These are phyloP conservation scores for Ladona fulva DNA, from an alignment of 1,140 invertebrate genomes.

Conservation along the genomic window DNA sequence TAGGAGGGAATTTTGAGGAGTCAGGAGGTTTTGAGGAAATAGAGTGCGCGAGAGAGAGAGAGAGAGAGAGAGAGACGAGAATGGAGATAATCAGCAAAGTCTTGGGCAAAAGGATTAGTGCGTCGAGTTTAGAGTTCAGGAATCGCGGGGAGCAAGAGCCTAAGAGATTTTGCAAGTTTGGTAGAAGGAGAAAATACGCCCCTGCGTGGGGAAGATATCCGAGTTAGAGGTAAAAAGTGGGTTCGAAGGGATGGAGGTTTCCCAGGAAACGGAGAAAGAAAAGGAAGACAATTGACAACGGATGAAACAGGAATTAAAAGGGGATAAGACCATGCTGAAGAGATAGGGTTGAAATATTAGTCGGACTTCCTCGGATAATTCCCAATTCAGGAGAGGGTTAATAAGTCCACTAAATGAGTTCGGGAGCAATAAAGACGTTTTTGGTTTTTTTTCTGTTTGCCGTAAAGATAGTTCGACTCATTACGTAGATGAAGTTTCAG, in stretches of 20 bases:
- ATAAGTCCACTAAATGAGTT: constrained; percentile 1
- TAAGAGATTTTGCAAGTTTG: neutral
- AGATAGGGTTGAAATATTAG: neutral
- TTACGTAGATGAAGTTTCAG: neutral
- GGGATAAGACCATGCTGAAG: neutral
- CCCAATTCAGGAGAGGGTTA: neutral
- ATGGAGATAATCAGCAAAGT: neutral
- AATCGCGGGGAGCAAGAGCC: neutral
- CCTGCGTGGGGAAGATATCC: neutral
- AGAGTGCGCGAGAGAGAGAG: neutral
- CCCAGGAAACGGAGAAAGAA: neutral
- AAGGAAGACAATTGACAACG: neutral
- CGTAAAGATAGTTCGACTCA: neutral
- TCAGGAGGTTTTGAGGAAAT: neutral
- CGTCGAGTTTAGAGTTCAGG: neutral
- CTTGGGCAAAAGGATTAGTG: neutral
- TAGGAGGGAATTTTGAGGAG: neutral
- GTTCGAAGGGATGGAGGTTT: neutral
- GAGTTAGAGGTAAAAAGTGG: neutral
- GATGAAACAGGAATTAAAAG: constrained; percentile 2
- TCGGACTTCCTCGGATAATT: neutral
- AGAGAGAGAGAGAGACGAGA: neutral
- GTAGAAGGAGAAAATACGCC: neutral
- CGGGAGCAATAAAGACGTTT: neutral
- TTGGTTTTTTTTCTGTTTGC: neutral